Conservation (phyloP, 2,113 vertebrate genomes). For the Hydropotes inermis region DNA sequence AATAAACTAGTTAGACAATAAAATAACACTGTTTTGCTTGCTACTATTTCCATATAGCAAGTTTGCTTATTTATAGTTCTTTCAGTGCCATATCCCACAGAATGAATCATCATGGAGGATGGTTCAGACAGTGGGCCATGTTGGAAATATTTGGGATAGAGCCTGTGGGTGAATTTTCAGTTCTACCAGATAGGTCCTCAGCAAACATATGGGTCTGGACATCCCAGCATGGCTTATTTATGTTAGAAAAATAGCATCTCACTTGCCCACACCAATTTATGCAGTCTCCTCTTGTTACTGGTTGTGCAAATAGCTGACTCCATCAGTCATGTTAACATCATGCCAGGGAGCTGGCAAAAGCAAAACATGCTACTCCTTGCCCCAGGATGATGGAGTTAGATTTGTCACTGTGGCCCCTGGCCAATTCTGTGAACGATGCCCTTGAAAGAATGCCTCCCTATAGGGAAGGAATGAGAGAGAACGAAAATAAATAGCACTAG, state of each 20-base stretch:
- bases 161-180: not conserved
- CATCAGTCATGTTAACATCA: not conserved
- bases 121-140: not conserved
- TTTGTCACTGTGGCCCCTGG: constrained; percentile 21
- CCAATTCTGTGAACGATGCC: constrained; percentile 44
- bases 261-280: not conserved
- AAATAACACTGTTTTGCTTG: not conserved
- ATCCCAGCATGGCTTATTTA: not conserved
- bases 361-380: constrained; percentile 3
- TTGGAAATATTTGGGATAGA: not conserved
- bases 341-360: not conserved
- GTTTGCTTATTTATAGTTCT: not conserved
- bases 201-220: not conserved
- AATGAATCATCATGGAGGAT: not conserved
- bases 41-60: not conserved
- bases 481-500: constrained; percentile 54
- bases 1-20: not conserved
- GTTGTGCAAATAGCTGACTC: constrained; percentile 9
- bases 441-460: constrained; percentile 38
- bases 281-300: constrained; percentile 27
- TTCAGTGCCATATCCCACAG: not conserved
- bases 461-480: constrained; percentile 49
- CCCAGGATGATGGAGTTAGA: constrained; percentile 10
- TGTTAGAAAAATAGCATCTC: not conserved
- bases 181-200: not conserved